Evolutionary conservation across 1,140 invertebrate genomes (phyloP).

Genomic region (Drosophila burlai): DNA sequence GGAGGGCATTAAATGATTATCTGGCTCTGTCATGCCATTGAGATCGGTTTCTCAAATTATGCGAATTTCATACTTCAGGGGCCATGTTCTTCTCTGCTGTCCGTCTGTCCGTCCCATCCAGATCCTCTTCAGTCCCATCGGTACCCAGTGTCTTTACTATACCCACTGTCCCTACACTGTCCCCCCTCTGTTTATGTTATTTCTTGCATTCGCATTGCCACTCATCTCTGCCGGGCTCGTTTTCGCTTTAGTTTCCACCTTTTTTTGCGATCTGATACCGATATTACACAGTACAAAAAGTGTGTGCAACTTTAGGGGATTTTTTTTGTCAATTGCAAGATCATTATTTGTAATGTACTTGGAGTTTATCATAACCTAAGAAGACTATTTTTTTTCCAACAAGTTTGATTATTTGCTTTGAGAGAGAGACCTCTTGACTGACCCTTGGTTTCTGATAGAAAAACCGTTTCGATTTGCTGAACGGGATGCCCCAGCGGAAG

Average conservation of each 20-base stretch:
- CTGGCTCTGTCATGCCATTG: conserved; percentile 59
- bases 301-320: background rate
- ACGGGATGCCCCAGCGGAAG: conserved; percentile 14
- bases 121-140: background rate
- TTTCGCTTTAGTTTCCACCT: conserved; percentile 13
- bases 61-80: conserved; percentile 55
- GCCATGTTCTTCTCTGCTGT: conserved; percentile 21
- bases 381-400: background rate
- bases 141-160: background rate
- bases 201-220: conserved; percentile 11
- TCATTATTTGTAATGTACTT: background rate
- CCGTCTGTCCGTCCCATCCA: background rate
- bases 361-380: too few species aligned
- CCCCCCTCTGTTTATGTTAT: conserved; percentile 27
- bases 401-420: background rate
- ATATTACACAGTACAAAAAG: conserved; percentile 26
- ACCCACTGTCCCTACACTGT: background rate
- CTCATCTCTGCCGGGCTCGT: conserved; percentile 5
- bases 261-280: conserved; percentile 36
- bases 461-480: conserved; percentile 5
- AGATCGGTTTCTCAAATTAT: conserved; percentile 59
- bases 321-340: background rate
- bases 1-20: conserved; percentile 63
- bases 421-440: background rate
- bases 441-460: background rate